These are phyloP conservation scores for Tricholauxania praeusta DNA, from an alignment of 2,888 invertebrate species.

Conservation along the genomic window DNA sequence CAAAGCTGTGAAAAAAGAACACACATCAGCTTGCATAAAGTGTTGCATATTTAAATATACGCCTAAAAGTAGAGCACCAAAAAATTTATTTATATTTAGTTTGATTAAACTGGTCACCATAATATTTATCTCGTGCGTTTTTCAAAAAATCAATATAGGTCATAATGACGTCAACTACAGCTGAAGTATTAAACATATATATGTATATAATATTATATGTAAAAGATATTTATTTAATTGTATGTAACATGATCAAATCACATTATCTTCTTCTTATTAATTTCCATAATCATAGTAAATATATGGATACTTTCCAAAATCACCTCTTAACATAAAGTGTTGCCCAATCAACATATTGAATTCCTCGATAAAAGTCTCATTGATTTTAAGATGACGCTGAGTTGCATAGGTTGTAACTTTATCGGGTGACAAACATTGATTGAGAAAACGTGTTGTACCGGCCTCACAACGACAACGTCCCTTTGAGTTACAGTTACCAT, in stretches of 20 bases:
- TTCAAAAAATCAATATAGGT: neutral
- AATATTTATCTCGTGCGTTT: neutral
- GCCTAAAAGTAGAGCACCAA: constrained; percentile 2
- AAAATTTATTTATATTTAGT: neutral
- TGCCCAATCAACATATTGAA: constrained; percentile 59
- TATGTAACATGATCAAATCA: too few relatives aligned
- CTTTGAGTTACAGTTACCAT: constrained; percentile 55
- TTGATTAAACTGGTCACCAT: neutral
- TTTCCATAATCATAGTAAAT: neutral
- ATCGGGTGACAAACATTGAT: constrained; percentile 61
- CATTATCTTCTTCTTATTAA: neutral
- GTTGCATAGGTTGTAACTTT: constrained; percentile 62
- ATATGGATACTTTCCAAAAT: constrained; percentile 16
- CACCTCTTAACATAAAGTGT: constrained; percentile 51
- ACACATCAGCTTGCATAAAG: too few relatives aligned
- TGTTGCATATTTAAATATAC: neutral
- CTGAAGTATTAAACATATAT: too few relatives aligned
- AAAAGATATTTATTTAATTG: too few relatives aligned
- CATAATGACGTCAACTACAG: too few relatives aligned
- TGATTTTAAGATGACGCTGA: constrained; percentile 53
- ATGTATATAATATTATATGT: too few relatives aligned
- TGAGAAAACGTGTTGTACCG: constrained; percentile 60
- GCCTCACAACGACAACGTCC: constrained; percentile 59
- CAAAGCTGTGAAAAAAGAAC: neutral
- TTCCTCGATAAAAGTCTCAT: constrained; percentile 57